Percentiles rank a stretch among this genome's conserved stretches.
These are phyloP conservation scores for Dryomyza anilis DNA, from an alignment of 2,888 invertebrate species.

Conservation along the genomic window DNA sequence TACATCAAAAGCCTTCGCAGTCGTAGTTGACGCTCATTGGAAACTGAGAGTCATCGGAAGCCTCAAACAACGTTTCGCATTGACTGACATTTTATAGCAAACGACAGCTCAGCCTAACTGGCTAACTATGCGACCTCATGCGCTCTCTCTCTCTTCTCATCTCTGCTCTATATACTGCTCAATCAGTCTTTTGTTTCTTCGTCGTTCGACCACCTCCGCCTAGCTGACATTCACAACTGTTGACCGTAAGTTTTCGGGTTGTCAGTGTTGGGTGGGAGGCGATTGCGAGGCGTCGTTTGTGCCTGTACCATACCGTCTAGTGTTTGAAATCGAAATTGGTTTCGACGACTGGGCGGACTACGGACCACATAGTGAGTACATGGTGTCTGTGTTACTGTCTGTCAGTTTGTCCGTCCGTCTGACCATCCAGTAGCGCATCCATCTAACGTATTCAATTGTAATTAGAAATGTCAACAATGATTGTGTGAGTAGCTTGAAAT, in stretches of 20 bases:
- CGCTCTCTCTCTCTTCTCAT: neutral
- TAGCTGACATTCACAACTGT: conserved; percentile 35
- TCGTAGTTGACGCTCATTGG: neutral
- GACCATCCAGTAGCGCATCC: conserved; percentile 30
- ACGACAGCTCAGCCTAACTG: conserved; percentile 37
- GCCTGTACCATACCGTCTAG: conserved; percentile 1
- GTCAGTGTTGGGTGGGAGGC: neutral
- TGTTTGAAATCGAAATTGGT: conserved; percentile 25
- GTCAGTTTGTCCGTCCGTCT: neutral
- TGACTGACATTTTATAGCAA: conserved; percentile 39
- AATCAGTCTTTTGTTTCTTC: neutral
- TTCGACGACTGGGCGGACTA: conserved; percentile 9
- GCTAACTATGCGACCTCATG: neutral
- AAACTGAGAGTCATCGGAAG: neutral
- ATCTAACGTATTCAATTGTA: conserved; percentile 55
- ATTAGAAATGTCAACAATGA: conserved; percentile 61
- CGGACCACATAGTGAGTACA: too few relatives aligned
- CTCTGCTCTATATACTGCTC: neutral
- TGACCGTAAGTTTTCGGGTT: conserved; percentile 29
- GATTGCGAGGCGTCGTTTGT: neutral
- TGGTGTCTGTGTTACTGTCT: too few relatives aligned
- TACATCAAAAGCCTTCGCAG: neutral
- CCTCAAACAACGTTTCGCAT: conserved; percentile 18
- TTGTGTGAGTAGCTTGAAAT: conserved; percentile 38
- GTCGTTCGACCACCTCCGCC: conserved; percentile 25